Evolutionary conservation across 2,888 invertebrate species (phyloP).

Genomic region (Leuctra nigra): DNA sequence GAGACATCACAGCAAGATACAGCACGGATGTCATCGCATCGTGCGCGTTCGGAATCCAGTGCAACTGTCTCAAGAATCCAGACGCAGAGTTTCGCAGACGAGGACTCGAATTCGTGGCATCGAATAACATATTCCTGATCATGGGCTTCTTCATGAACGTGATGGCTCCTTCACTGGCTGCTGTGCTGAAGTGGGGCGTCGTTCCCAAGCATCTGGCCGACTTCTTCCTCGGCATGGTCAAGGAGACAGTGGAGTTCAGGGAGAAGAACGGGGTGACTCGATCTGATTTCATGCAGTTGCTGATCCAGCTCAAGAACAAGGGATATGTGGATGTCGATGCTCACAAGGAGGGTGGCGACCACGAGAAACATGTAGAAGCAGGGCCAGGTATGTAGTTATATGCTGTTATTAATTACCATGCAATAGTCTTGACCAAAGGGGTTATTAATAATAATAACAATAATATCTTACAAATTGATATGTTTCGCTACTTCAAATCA

Average conservation of each 20-base stretch:
- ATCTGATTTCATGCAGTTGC: conserved; percentile 21
- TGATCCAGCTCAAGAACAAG: conserved; percentile 18
- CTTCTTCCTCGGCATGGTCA: conserved; percentile 15
- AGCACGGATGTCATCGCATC: conserved; percentile 35
- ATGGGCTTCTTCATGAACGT: background rate
- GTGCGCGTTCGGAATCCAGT: conserved; percentile 36
- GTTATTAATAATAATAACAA: too few relatives aligned
- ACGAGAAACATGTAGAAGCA: too few relatives aligned
- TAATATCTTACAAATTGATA: too few relatives aligned
- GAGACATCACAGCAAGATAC: conserved; percentile 23
- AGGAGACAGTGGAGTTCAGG: conserved; percentile 16
- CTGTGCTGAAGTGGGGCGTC: background rate
- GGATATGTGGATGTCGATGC: conserved; percentile 10
- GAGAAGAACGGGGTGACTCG: conserved; percentile 18
- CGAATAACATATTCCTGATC: too few relatives aligned
- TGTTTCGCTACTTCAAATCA: too few relatives aligned
- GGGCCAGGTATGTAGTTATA: too few relatives aligned
- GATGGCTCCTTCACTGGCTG: background rate
- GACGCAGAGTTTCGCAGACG: conserved; percentile 35
- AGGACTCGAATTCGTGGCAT: conserved; percentile 34
- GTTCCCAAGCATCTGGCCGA: background rate
- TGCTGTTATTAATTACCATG: too few relatives aligned
- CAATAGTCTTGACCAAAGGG: too few relatives aligned
- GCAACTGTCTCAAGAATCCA: conserved; percentile 34
- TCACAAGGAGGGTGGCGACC: too few relatives aligned